Evolutionary conservation across 2,113 vertebrate species (phyloP).

Genomic region (Calyptomena viridis): DNA sequence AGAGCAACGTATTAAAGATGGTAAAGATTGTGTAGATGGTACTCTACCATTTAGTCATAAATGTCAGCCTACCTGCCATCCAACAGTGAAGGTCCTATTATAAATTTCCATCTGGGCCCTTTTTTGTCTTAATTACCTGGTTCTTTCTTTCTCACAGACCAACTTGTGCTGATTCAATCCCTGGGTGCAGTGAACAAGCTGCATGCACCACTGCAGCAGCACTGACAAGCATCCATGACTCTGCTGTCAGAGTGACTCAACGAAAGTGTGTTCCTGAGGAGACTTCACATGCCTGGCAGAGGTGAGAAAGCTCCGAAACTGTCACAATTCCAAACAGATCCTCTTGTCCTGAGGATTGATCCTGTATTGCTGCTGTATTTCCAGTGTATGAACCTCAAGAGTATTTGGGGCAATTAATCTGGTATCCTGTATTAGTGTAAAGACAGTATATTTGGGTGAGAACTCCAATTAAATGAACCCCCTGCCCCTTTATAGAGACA

Average conservation of each 20-base stretch:
- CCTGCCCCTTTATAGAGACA: too few relatives aligned
- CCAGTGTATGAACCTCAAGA: background rate
- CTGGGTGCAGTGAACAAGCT: background rate
- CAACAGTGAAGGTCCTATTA: background rate
- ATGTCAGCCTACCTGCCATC: background rate
- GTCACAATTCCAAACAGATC: background rate
- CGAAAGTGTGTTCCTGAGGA: fast-evolving
- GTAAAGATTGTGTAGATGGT: background rate
- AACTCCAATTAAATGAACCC: too few relatives aligned
- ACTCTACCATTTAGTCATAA: background rate
- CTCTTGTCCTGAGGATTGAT: background rate
- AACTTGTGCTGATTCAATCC: background rate
- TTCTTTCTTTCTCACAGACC: background rate
- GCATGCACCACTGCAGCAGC: fast-evolving
- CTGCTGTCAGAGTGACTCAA: fast-evolving
- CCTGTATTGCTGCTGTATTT: background rate
- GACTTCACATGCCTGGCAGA: fast-evolving
- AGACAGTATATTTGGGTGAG: too few relatives aligned
- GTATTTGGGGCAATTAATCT: background rate
- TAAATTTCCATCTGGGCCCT: background rate
- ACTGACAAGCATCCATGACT: background rate
- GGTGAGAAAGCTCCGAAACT: background rate
- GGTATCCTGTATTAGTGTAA: background rate
- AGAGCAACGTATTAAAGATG: background rate
- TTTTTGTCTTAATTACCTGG: background rate